Evolutionary conservation across 2,113 vertebrate species (phyloP), one percentile per base, ranked within the genome.

Genomic region (Oncorhynchus gorbuscha): DNA sequence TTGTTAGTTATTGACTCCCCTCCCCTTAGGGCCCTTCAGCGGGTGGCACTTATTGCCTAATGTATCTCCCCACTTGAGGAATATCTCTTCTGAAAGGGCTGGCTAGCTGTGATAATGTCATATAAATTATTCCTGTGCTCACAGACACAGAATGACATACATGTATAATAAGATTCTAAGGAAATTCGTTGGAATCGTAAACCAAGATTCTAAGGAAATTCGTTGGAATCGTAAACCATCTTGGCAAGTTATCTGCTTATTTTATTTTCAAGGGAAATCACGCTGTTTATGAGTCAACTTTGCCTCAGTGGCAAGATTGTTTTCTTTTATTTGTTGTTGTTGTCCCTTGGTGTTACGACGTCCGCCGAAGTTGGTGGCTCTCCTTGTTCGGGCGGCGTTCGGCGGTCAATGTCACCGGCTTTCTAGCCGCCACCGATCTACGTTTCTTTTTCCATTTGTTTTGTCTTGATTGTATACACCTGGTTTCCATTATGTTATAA

Each of bases 111-210:
- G 66, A 70, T 82, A 74, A 77, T 79, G 73, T 72, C 71, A 32
- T 62, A 73, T 55, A 71, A 74, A 82, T 79, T 77, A 86, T 81
- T 81, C 76, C 73, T 22, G 30, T 74, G 14, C 51, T 55, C 51
- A 55, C 16, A 45, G 39, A 45, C 39, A 45, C 39, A 45, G 39
- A 55, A 55, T 18, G 16, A 16, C 16, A 55, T 55, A 16, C 49
- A 58, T 58, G 4, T 8, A 58, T 58, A 24, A 62, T 62, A 55
- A 1, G 14, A 16, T 22, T 62, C 7, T n/a, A 7, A 22, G 59
- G n/a, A 62, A 24, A 62, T 22, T 22, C 5, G 6, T 22, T 62
- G 18, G 8, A 62, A 24, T 24, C 13, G 7, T 0, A 24, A n/a
- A 62, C 5, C 2, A 3, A 1, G 14, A 16, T 22, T 62, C 7